Conservation (phyloP, 2,888 invertebrate species). For the Morpho helenor region DNA sequence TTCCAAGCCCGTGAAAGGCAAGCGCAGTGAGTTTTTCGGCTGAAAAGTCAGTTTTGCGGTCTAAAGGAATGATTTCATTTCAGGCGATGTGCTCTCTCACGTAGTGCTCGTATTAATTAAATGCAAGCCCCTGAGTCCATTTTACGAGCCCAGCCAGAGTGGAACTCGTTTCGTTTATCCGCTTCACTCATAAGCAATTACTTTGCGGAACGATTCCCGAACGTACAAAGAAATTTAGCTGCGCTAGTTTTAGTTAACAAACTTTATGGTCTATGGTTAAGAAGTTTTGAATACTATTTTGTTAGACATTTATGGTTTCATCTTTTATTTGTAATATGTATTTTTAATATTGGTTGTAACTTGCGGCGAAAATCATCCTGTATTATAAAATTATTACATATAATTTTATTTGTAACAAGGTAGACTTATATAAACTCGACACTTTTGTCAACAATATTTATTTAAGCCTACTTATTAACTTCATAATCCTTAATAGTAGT, state of each 20-base stretch:
- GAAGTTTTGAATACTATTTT: background rate
- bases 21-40: constrained; percentile 49
- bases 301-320: too few species aligned
- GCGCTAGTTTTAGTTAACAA: constrained; percentile 4
- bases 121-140: constrained; percentile 74
- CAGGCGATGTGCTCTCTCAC: constrained; percentile 61
- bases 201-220: constrained; percentile 64
- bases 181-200: constrained; percentile 77
- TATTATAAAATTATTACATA: too few species aligned
- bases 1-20: constrained; percentile 23
- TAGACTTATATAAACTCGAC: too few species aligned
- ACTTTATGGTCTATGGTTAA: background rate
- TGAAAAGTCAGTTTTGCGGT: constrained; percentile 54
- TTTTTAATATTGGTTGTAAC: too few species aligned
- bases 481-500: too few species aligned
- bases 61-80: constrained; percentile 67
- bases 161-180: constrained; percentile 74
- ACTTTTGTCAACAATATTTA: too few species aligned
- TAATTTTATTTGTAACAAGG: too few species aligned
- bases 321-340: too few species aligned
- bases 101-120: constrained; percentile 74
- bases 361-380: too few species aligned
- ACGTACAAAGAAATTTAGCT: constrained; percentile 68
- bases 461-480: too few species aligned
- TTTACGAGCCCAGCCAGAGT: constrained; percentile 67